A percentile compares a stretch with the other conserved stretches of the same genome.
Evolutionary conservation across 2,888 invertebrate genomes (phyloP).

Genomic region (Hyposoter didymator): DNA sequence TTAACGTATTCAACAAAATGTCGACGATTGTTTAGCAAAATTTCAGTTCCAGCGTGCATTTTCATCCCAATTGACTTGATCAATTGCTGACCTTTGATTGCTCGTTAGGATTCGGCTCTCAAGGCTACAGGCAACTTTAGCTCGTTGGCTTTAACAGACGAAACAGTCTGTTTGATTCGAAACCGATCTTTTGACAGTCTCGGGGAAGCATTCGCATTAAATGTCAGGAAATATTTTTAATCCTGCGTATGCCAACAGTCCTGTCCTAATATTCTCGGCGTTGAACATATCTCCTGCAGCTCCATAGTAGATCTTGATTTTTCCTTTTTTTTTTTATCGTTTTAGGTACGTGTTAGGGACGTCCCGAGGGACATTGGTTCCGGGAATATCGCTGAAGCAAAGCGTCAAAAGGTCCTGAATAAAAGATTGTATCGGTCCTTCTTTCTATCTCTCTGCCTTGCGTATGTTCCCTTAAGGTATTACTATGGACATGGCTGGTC

Average conservation of each 20-base stretch:
- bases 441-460: not conserved
- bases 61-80: not conserved
- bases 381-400: conserved; percentile 12
- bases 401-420: conserved; percentile 49
- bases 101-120: not conserved
- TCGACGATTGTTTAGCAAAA: too few relatives aligned
- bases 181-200: not conserved
- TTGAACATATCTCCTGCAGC: not conserved
- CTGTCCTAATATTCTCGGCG: not conserved
- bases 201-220: not conserved
- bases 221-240: not conserved
- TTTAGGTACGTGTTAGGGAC: conserved; percentile 21
- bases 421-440: conserved; percentile 29
- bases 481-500: not conserved
- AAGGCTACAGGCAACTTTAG: not conserved
- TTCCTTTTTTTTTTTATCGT: conserved; percentile 9
- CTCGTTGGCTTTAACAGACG: not conserved
- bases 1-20: too few relatives aligned
- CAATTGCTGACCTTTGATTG: not conserved
- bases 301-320: conserved; percentile 8
- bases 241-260: not conserved
- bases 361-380: conserved; percentile 21
- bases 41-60: too few relatives aligned
- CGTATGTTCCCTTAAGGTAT: not conserved
- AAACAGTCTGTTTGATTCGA: not conserved